phyloP scores from a whole-genome alignment of 1,140 invertebrate species.

The Mylabris phalerata region DNA sequence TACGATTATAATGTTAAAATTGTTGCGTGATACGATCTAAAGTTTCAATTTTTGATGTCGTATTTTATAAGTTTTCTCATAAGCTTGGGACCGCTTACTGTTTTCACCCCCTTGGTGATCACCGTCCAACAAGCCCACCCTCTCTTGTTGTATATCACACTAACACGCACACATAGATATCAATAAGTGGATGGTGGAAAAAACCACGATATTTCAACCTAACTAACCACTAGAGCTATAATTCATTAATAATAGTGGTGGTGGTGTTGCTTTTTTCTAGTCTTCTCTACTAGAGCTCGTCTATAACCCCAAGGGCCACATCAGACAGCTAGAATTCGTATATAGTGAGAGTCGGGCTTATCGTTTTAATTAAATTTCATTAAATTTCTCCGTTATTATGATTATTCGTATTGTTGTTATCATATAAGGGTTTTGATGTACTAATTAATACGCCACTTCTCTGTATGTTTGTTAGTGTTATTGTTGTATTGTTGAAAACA shows the following conservation, averaged over 20 bases:
- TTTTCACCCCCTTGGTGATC: no score
- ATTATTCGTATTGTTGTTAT: not conserved
- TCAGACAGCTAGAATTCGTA: no score
- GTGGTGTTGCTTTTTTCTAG: no score
- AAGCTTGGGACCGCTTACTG: slow-evolving; percentile 5
- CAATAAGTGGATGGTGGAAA: not conserved
- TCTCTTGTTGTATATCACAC: no score
- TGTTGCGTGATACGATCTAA: not conserved
- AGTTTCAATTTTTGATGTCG: slow-evolving; percentile 3
- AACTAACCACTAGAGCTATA: not conserved
- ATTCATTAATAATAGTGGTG: slow-evolving; percentile 11
- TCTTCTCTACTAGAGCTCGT: no score
- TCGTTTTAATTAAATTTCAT: slow-evolving; percentile 14
- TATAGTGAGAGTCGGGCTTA: not conserved
- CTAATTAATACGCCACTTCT: no score
- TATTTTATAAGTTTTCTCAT: slow-evolving; percentile 24
- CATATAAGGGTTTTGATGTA: no score
- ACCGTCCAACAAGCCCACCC: no score
- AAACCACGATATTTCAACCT: slow-evolving; percentile 7
- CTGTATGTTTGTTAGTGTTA: no score
- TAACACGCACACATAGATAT: no score
- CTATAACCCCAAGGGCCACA: no score
- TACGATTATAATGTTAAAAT: not conserved
- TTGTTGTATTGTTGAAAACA: no score
- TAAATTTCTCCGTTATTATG: slow-evolving; percentile 5